Conservation (phyloP, 2,888 invertebrate genomes). For the Mayetiola destructor region DNA sequence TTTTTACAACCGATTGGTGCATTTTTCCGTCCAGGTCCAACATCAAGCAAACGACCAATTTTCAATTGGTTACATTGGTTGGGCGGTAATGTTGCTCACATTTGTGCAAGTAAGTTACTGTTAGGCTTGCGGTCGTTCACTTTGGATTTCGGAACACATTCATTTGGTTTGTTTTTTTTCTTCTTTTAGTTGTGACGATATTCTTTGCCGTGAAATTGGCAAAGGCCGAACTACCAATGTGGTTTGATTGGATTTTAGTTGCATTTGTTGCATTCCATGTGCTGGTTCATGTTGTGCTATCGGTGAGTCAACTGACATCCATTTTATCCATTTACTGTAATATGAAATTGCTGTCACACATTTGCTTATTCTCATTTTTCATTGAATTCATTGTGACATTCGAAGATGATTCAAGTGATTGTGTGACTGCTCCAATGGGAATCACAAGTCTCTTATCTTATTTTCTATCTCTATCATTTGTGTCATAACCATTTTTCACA, state of each 20-base stretch:
- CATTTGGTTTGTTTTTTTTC: too few relatives aligned
- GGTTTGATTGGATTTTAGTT: slow-evolving; percentile 78
- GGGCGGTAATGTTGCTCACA: slow-evolving; percentile 74
- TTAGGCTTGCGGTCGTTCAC: neutral
- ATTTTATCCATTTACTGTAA: neutral
- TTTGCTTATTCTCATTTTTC: neutral
- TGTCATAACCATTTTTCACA: neutral
- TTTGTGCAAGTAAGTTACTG: slow-evolving; percentile 62
- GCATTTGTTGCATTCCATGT: slow-evolving; percentile 84
- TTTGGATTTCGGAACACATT: neutral
- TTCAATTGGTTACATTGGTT: slow-evolving; percentile 92
- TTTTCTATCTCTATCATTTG: too few relatives aligned
- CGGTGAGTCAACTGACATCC: slow-evolving; percentile 40
- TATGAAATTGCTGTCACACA: neutral
- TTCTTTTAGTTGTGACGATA: slow-evolving; percentile 69
- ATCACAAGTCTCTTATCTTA: too few relatives aligned
- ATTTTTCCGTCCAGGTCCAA: slow-evolving; percentile 71
- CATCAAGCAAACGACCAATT: slow-evolving; percentile 56
- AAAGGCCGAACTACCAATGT: slow-evolving; percentile 73
- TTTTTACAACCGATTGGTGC: slow-evolving; percentile 81
- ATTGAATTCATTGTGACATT: neutral
- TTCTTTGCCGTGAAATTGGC: slow-evolving; percentile 79
- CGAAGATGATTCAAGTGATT: neutral
- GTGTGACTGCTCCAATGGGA: too few relatives aligned
- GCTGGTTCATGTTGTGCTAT: slow-evolving; percentile 67